Conservation (phyloP, 2,797 vertebrate genomes). For the Pyrocephalus nanus region DNA sequence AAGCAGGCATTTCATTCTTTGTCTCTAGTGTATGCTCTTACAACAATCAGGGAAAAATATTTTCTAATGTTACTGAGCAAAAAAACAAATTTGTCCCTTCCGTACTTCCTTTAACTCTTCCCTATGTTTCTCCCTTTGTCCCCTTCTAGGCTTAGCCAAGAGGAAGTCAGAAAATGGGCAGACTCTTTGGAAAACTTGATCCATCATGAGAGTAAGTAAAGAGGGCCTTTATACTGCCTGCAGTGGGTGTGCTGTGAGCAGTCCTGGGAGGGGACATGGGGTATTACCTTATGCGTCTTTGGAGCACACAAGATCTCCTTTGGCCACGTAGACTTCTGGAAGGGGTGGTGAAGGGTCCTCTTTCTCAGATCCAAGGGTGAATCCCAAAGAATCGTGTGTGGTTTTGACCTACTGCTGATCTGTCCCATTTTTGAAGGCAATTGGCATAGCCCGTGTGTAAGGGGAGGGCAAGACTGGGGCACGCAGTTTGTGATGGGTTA, state of each 20-base stretch:
- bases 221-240: neutral
- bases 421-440: neutral
- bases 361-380: neutral
- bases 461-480: neutral
- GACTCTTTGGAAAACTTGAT: slow-evolving; percentile 87
- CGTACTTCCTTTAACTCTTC: neutral
- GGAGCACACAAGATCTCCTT: neutral
- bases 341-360: neutral
- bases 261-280: neutral
- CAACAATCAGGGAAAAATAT: neutral
- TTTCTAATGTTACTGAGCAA: neutral
- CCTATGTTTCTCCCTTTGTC: neutral
- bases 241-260: neutral
- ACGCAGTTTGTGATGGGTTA: neutral
- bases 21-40: neutral
- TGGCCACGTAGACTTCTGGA: neutral
- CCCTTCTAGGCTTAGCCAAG: slow-evolving; percentile 74
- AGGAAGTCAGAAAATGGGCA: slow-evolving; percentile 89
- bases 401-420: neutral
- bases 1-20: neutral
- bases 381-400: neutral
- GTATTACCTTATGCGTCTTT: rapidly evolving
- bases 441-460: neutral
- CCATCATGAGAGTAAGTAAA: slow-evolving; percentile 85
- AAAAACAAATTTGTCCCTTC: neutral